Evolutionary conservation across 2,113 vertebrate species (phyloP), one percentile per base, ranked within the genome.

Genomic region (Tupaia tana): DNA sequence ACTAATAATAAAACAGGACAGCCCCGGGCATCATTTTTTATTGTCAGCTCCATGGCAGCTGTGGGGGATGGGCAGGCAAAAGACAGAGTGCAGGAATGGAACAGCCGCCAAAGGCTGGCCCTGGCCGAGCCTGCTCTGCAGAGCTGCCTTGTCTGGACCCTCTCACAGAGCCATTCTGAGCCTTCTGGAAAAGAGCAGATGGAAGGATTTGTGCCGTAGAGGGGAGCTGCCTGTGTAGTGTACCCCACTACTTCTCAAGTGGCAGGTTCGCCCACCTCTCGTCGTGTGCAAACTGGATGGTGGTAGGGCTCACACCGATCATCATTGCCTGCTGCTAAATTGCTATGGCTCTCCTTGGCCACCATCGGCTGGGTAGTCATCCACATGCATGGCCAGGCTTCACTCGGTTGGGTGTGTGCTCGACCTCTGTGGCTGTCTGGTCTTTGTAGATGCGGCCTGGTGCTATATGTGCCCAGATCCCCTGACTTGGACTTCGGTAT

Each of bases 1-100:
- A 95, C 95, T 96, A 96, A 97, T 97, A 98, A 97, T 94, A 96
- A 97, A 93, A 66, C 64, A 67, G 54, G 29, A 59, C 77, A 74
- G 94, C 96, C 97, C 84, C 70, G 18, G 96, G 95, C 94, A 75
- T 78, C 18, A 6, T 81, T 94, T 94, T 96, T 97, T 94, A 97
- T 95, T 96, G 94, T 96, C 59, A 75, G 90, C 54, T 59, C 87
- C 8, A 1, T 19, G 12, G 91, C 71, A 80, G 95, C 74, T 59
- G 74, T 63, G 83, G 94, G 86, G 92, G 96, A 78, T 73, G 91
- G 83, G 69, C 25, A 58, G 70, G 61, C 11, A 7, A 66, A 91
- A 61, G 80, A 58, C 43, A 67, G 63, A 34, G 20, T 11, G 15
- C 54, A 10, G 64, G 69, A 81, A n/a, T 7, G 69, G 80, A 29